Evolutionary conservation across 2,797 vertebrate species (phyloP).

Genomic region (Chelonia mydas): DNA sequence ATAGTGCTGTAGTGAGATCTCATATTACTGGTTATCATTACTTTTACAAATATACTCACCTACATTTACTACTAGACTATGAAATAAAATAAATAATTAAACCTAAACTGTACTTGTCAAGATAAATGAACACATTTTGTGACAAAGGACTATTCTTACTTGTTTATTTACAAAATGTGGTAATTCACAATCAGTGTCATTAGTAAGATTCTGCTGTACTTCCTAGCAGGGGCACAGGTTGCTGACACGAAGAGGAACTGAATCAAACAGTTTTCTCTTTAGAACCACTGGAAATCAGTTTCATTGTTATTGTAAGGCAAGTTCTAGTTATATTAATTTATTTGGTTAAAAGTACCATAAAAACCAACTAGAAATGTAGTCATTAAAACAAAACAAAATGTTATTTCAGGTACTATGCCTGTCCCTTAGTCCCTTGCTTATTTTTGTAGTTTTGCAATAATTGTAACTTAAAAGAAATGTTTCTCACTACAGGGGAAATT

Average conservation of each 20-base stretch:
- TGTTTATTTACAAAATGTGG: background rate
- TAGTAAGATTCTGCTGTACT: background rate
- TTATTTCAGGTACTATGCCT: background rate
- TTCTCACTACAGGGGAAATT: background rate
- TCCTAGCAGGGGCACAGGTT: background rate
- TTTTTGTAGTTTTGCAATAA: background rate
- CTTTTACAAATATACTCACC: background rate
- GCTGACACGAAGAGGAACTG: too few relatives aligned
- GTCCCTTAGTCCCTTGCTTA: background rate
- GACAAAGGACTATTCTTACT: background rate
- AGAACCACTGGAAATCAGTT: too few relatives aligned
- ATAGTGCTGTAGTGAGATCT: background rate
- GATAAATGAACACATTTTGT: background rate
- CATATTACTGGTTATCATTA: background rate
- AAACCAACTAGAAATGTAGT: background rate
- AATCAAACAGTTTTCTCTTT: too few relatives aligned
- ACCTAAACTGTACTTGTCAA: background rate
- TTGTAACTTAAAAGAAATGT: too few relatives aligned
- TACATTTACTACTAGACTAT: background rate
- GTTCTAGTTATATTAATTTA: background rate
- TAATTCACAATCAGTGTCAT: background rate
- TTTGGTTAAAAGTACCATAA: background rate
- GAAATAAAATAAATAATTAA: background rate
- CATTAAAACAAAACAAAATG: background rate
- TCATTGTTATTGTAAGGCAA: background rate